Conservation (phyloP, 2,113 vertebrate genomes). For the Microcebus jonahi region DNA sequence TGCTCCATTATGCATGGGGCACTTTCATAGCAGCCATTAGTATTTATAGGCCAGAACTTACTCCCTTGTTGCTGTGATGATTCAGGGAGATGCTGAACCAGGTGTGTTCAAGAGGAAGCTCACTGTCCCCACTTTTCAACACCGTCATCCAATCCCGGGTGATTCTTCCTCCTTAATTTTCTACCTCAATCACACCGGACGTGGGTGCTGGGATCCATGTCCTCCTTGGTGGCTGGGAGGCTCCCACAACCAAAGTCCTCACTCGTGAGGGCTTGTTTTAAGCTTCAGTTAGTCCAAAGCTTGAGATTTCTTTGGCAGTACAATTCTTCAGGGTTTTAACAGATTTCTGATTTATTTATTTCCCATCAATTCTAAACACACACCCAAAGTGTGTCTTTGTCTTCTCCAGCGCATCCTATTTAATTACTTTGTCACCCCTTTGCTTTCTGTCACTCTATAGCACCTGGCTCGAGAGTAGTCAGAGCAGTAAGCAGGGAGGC, state of each 20-base stretch:
- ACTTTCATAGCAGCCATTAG: neutral
- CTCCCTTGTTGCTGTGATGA: neutral
- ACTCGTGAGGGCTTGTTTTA: neutral
- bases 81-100: neutral
- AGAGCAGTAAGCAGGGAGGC: no score
- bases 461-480: neutral
- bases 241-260: rapidly evolving
- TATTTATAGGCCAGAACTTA: neutral
- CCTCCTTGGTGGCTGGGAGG: no score
- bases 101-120: neutral
- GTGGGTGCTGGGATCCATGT: no score
- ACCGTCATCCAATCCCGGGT: rapidly evolving
- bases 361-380: neutral
- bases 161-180: neutral
- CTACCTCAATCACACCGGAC: no score
- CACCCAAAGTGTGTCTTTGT: neutral
- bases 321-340: neutral
- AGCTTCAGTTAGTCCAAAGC: neutral
- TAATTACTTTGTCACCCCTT: neutral
- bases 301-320: neutral
- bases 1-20: neutral
- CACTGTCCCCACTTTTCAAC: neutral
- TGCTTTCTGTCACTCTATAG: neutral
- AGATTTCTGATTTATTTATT: neutral
- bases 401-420: neutral